Evolutionary conservation across 2,113 vertebrate genomes (phyloP), one percentile per base, ranked within the genome.

Genomic region (Cyanocitta stelleri): DNA sequence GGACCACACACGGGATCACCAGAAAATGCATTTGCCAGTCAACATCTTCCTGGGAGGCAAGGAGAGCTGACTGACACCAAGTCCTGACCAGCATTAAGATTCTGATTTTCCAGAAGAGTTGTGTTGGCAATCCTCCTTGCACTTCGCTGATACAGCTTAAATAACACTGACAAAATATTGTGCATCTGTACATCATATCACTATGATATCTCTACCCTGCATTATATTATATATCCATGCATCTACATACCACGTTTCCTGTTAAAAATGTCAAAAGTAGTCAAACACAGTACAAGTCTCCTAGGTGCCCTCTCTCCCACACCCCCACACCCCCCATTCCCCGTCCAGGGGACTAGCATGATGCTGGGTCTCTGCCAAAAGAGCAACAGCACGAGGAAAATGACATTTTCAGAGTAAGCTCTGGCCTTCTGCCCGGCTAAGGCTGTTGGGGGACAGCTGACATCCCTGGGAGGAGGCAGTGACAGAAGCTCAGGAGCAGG

Each of bases 1-100:
- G 66, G 30, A 58, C 24, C 33, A 55, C 0, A 2, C 0, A 0
- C 0, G 0, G 66, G 51, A 76, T 46, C 26, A 66, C 64, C 37
- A 44, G 33, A 85, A 73, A 23, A 73, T 5, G 1, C 9, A 7
- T 54, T 69, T 85, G 51, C 51, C 51, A 30, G 46, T 55, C 55
- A 59, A 30, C 63, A 16, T 37, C 80, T 43, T 48, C 62, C 71
- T 21, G 62, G 37, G 51, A 91, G 62, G 44, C 81, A 64, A 72
- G 62, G 24, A 82, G 66, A 72, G 66, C n/a, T 11, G 55, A 66
- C 72, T 7, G 41, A 71, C 72, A 32, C 83, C 1, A 7, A 91
- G 87, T 49, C 89, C 46, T 68, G 78, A 82, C 54, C 54, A 39
- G 81, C 77, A 46, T 30, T 46, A 54, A 54, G 74, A 39, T 44